phyloP scores from a whole-genome alignment of 2,797 vertebrate genomes.

The Pseudomugil tenellus region DNA sequence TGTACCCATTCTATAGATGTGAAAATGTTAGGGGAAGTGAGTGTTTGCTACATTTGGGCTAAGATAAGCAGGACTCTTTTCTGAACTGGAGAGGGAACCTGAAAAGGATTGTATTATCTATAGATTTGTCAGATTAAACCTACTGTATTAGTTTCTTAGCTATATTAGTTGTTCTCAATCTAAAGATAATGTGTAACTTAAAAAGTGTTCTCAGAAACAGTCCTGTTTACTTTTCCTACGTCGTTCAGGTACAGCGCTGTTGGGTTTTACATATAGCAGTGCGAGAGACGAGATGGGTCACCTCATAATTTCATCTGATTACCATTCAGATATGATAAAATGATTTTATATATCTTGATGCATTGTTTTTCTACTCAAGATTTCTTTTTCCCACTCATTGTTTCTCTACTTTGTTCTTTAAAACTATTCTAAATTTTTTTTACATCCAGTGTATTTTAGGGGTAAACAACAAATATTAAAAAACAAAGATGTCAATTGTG shows the following conservation, averaged over 20 bases:
- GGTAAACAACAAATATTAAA: too few species aligned
- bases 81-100: conserved; percentile 11
- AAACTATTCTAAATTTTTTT: too few species aligned
- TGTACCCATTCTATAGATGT: too few species aligned
- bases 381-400: too few species aligned
- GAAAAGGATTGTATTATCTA: not conserved
- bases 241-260: conserved; percentile 12
- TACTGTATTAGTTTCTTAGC: not conserved
- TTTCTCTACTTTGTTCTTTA: too few species aligned
- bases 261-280: conserved; percentile 3
- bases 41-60: conserved; percentile 4
- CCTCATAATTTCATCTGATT: too few species aligned
- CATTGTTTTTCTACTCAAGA: too few species aligned
- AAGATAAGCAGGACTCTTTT: conserved; percentile 43
- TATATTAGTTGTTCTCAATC: not conserved
- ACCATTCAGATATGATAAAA: too few species aligned
- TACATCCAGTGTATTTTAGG: too few species aligned
- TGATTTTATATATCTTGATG: too few species aligned
- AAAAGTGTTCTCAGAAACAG: conserved; percentile 45
- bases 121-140: not conserved
- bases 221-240: conserved; percentile 33
- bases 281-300: too few species aligned
- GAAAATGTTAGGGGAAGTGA: conserved; percentile 8
- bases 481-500: too few species aligned
- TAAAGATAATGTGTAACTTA: conserved; percentile 3